Conservation (phyloP, 2,113 vertebrate species). For the Synodontis membranacea region DNA sequence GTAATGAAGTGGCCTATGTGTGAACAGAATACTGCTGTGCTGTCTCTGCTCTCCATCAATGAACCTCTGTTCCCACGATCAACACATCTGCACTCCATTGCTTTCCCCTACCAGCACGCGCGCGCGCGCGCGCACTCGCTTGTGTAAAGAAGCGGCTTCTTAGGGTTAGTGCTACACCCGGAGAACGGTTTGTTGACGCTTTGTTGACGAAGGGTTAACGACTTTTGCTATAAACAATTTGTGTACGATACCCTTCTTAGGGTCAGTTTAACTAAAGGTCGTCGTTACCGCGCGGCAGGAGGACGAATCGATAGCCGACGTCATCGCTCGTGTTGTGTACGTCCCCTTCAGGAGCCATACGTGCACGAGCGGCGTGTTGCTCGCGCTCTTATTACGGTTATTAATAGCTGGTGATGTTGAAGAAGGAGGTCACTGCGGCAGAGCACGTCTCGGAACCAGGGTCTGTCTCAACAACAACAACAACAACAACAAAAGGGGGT, state of each 20-base stretch:
- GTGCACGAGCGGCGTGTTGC: neutral
- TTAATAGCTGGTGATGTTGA: neutral
- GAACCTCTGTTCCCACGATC: conserved; percentile 58
- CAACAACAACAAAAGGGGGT: too few relatives aligned
- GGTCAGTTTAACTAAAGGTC: neutral
- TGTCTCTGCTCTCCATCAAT: conserved; percentile 59
- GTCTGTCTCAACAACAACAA: neutral
- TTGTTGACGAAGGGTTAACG: neutral
- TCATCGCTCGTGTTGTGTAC: conserved; percentile 59
- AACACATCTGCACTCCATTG: conserved; percentile 39
- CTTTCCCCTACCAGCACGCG: conserved; percentile 19
- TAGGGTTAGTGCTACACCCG: neutral
- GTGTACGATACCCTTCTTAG: neutral
- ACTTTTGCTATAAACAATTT: neutral
- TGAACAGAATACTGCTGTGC: conserved; percentile 23
- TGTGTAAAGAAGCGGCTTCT: neutral
- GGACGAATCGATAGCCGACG: conserved; percentile 58
- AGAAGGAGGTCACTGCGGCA: neutral
- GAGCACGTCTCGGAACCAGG: neutral
- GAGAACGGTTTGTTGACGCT: too few relatives aligned
- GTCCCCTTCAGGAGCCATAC: neutral
- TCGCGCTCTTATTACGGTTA: conserved; percentile 11
- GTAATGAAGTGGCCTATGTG: neutral
- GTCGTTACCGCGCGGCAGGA: conserved; percentile 61
- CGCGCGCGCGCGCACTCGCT: neutral